Evolutionary conservation across 92 coral and sea anemone genomes (phyloP).

Genomic region (Epizoanthus ramosus): DNA sequence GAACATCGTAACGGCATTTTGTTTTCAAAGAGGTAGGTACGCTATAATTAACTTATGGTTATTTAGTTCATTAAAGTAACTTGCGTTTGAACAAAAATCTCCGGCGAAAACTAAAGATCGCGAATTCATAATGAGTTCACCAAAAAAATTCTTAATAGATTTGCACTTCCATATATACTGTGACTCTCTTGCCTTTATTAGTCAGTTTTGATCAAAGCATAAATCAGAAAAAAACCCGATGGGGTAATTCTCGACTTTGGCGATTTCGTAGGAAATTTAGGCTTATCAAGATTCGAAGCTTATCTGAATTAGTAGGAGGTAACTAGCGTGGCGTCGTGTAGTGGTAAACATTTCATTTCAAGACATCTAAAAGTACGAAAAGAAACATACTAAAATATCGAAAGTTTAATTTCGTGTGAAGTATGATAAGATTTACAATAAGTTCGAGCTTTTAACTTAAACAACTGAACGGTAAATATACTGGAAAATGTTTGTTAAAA

Average conservation of each 20-base stretch:
- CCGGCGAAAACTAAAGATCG: background rate
- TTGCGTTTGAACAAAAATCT: background rate
- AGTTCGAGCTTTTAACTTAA: no score
- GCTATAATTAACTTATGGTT: background rate
- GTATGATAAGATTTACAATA: no score
- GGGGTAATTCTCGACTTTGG: background rate
- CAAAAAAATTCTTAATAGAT: background rate
- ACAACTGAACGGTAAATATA: no score
- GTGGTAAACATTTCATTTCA: background rate
- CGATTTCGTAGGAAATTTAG: background rate
- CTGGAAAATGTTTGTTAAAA: no score
- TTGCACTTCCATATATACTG: background rate
- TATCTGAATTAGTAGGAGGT: background rate
- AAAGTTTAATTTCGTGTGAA: no score
- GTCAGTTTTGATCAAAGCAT: background rate
- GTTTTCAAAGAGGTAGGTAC: conserved; percentile 13
- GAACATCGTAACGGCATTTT: conserved; percentile 6
- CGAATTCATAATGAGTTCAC: conserved; percentile 14
- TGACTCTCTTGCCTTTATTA: background rate
- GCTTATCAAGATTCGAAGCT: background rate
- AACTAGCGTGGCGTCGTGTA: no score
- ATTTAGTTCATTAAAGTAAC: background rate
- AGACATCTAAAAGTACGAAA: background rate
- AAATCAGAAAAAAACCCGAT: background rate
- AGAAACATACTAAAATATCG: no score